Conservation (phyloP, 2,113 vertebrate species). For the Callipepla squamata region DNA sequence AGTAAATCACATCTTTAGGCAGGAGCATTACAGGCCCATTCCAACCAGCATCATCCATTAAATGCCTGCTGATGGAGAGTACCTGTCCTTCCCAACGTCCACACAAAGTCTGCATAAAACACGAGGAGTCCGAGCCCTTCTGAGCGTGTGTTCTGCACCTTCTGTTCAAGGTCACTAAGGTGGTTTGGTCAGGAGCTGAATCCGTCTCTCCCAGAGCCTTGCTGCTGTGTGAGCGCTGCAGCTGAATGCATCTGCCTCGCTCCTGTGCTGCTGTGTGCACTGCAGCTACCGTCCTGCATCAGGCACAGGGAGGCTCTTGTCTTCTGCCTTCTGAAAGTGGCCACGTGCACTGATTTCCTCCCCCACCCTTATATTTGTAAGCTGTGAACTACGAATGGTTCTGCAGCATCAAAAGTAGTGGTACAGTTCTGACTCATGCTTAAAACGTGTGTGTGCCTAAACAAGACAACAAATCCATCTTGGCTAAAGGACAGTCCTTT, state of each 20-base stretch:
- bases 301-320: not conserved
- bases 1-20: slow-evolving; percentile 25
- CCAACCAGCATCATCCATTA: not conserved
- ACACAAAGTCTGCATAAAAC: slow-evolving; percentile 2
- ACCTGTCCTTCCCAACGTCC: not conserved
- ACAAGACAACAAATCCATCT: slow-evolving; percentile 8
- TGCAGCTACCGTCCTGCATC: not conserved
- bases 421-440: slow-evolving; percentile 30
- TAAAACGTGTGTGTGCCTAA: not conserved
- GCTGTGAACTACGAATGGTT: not conserved
- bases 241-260: not conserved
- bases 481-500: not conserved
- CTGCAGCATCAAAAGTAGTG: not conserved
- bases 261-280: not conserved
- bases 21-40: not conserved
- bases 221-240: not conserved
- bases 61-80: not conserved
- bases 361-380: not conserved
- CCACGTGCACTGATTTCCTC: not conserved
- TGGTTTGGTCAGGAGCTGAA: not conserved
- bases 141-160: not conserved
- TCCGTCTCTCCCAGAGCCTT: not conserved
- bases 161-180: not conserved
- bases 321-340: not conserved
- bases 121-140: not conserved